A percentile compares a stretch with the other conserved stretches of the same genome.
These are phyloP conservation scores for Aeoliscus strigatus DNA, from an alignment of 2,797 vertebrate genomes.

Conservation along the genomic window DNA sequence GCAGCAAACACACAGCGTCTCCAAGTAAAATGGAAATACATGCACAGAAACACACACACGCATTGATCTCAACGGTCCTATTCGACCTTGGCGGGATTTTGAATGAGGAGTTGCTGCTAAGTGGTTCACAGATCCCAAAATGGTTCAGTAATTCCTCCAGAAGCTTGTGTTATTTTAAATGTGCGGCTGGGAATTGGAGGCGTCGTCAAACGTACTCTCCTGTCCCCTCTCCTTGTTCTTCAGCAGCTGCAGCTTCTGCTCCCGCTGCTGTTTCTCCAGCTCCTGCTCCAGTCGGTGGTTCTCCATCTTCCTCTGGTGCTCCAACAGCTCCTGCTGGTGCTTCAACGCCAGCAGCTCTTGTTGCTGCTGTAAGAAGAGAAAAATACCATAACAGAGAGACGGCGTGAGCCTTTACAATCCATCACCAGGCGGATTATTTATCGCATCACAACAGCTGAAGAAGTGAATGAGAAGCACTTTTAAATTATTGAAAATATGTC, in stretches of 20 bases:
- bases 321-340: conserved; percentile 94
- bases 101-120: conserved; percentile 13
- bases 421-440: conserved; percentile 5
- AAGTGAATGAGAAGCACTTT: too few relatives aligned
- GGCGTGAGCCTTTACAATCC: not conserved
- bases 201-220: conserved; percentile 95
- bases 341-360: conserved; percentile 94
- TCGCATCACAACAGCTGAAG: too few relatives aligned
- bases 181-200: too few relatives aligned
- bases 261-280: conserved; percentile 93
- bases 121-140: not conserved
- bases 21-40: conserved; percentile 53
- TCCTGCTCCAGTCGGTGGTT: conserved; percentile 91
- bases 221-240: conserved; percentile 97
- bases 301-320: conserved; percentile 96
- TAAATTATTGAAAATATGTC: too few relatives aligned
- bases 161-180: too few relatives aligned
- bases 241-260: conserved; percentile 92
- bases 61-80: conserved; percentile 22
- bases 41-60: conserved; percentile 3
- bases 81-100: conserved; percentile 19
- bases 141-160: too few relatives aligned
- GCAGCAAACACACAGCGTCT: conserved; percentile 45
- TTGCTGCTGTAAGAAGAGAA: conserved; percentile 79
- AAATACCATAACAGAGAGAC: not conserved